phyloP scores from a whole-genome alignment of 2,888 invertebrate species.

The Mythimna pallens region DNA sequence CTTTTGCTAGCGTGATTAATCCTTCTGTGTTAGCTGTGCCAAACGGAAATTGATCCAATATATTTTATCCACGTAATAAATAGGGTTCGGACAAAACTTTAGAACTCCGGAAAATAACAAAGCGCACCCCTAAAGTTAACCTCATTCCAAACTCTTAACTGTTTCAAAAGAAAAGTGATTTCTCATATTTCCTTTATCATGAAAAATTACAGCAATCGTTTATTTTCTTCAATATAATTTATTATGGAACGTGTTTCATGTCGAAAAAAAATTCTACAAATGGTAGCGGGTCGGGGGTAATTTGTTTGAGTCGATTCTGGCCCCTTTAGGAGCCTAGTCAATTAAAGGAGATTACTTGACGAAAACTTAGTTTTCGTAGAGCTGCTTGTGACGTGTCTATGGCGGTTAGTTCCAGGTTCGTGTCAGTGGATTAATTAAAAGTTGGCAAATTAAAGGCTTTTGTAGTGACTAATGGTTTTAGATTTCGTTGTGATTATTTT shows the following conservation, averaged over 20 bases:
- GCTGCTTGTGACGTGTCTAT: constrained; percentile 7
- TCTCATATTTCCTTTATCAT: constrained; percentile 51
- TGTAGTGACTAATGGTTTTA: constrained; percentile 21
- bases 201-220: constrained; percentile 57
- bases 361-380: constrained; percentile 49
- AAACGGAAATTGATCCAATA: constrained; percentile 11
- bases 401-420: constrained; percentile 26
- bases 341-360: constrained; percentile 55
- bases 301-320: constrained; percentile 45
- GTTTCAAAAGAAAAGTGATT: constrained; percentile 53
- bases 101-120: constrained; percentile 10
- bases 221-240: constrained; percentile 59
- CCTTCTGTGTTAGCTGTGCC: background rate
- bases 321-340: constrained; percentile 34
- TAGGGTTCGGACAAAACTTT: constrained; percentile 11
- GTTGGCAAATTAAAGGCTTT: constrained; percentile 18
- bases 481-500: constrained; percentile 14
- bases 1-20: background rate
- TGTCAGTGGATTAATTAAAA: constrained; percentile 37
- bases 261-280: constrained; percentile 39
- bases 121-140: constrained; percentile 32
- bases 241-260: constrained; percentile 49
- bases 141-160: constrained; percentile 46
- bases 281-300: constrained; percentile 28
- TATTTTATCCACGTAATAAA: constrained; percentile 5